Percentiles rank a stretch among this genome's conserved stretches.
phyloP scores from a whole-genome alignment of 2,113 vertebrate genomes.

The Mixornis gularis region DNA sequence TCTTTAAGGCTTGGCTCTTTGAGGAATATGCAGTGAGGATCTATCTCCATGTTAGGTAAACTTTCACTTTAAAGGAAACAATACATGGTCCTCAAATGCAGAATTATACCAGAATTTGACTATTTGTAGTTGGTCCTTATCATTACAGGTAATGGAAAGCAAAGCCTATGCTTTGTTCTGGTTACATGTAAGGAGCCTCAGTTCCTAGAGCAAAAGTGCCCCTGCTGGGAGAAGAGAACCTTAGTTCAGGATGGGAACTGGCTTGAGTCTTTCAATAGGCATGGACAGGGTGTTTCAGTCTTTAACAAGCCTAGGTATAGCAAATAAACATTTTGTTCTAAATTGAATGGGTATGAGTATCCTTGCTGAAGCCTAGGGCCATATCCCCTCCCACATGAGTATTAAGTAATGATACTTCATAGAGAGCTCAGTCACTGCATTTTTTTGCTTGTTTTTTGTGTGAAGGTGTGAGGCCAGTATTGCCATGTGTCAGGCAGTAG shows the following conservation, averaged over 20 bases:
- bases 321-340: background rate
- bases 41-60: background rate
- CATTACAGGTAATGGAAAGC: background rate
- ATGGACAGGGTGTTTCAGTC: background rate
- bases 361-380: background rate
- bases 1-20: background rate
- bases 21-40: background rate
- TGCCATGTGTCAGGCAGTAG: background rate
- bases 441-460: background rate
- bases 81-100: background rate
- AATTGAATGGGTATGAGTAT: background rate
- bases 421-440: background rate
- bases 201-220: background rate
- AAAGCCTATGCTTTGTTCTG: background rate
- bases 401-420: background rate
- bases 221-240: background rate
- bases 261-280: background rate
- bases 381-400: fast-evolving
- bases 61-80: background rate
- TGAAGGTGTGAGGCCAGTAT: background rate
- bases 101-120: background rate
- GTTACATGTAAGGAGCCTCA: background rate
- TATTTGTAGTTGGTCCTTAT: background rate
- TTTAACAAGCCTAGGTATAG: background rate
- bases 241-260: background rate